These are phyloP conservation scores for Chromoteleia sp. DNA, from an alignment of 2,888 invertebrate species.

Conservation along the genomic window DNA sequence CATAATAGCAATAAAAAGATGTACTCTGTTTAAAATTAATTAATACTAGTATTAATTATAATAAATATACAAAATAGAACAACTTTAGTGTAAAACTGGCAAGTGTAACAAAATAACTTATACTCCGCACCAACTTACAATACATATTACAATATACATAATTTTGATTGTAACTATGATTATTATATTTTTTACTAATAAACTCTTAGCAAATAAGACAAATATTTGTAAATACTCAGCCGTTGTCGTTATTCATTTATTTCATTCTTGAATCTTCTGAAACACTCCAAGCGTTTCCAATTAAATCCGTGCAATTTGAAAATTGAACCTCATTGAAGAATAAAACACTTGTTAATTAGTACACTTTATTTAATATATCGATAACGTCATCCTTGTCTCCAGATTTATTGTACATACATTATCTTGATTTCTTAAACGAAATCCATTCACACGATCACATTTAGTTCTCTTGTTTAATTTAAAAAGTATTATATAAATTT, in stretches of 20 bases:
- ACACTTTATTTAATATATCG: conserved; percentile 37
- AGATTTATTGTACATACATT: conserved; percentile 38
- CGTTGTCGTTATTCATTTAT: conserved; percentile 61
- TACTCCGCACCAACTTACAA: no score
- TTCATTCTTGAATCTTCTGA: conserved; percentile 32
- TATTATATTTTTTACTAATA: conserved; percentile 85
- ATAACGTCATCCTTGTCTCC: conserved; percentile 32
- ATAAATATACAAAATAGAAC: no score
- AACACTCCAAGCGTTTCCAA: conserved; percentile 24
- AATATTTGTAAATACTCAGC: conserved; percentile 64
- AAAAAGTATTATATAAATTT: not conserved
- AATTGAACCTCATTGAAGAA: conserved; percentile 54
- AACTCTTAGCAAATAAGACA: conserved; percentile 74
- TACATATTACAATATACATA: conserved; percentile 75
- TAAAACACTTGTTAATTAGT: conserved; percentile 60
- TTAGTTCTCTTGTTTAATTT: conserved; percentile 21
- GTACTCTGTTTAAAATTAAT: no score
- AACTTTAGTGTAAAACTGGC: no score
- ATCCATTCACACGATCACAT: conserved; percentile 13
- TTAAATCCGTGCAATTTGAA: conserved; percentile 34
- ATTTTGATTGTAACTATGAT: conserved; percentile 80
- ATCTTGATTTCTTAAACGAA: conserved; percentile 9
- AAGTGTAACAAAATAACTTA: no score
- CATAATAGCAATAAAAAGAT: no score
- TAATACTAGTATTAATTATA: no score